Evolutionary conservation across 2,888 invertebrate genomes (phyloP), one percentile per base, ranked within the genome.

Genomic region (Acleris literana): DNA sequence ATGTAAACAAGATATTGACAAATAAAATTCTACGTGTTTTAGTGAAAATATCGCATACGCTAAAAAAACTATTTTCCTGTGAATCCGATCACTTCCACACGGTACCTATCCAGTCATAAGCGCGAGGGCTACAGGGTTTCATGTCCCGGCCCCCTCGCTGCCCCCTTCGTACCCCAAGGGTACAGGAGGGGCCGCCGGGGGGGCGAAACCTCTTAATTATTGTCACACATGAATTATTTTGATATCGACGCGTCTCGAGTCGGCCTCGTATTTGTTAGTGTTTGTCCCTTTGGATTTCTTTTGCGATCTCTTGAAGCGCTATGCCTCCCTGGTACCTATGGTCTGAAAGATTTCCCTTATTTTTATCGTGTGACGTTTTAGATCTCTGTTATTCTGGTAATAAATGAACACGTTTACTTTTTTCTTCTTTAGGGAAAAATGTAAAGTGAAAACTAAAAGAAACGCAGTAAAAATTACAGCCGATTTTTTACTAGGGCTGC

Each of bases 211-310:
- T 84, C 88, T 86, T 88, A 90, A 90, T 90, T 90, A 90, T 90
- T 88, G 88, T 88, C 87, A 88, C 88, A 88, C 90, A 85, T 88
- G 89, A 89, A 86, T 89, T 88, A 89, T 89, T 88, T 88, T 85
- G 86, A 84, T 87, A 89, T 88, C 84, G 88, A 86, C 84, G 86
- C 82, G 80, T 72, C 76, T 63, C 71, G 69, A 68, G 72, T 71
- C 73, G 69, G 69, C 74, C 69, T 59, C 73, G 69, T 70, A 71
- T 70, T 75, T 71, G 74, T 73, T 75, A 75, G 72, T 58, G 63
- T 63, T 54, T 49, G 71, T 74, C 75, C 74, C 75, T 72, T 74
- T 66, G 70, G 72, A 68, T 73, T 72, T 75, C 72, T 76, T 77
- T 71, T 63, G 63, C 63, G 63, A 66, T 60, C 65, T 67, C 56